Percentiles rank a stretch among this genome's conserved stretches.
Evolutionary conservation across 2,113 vertebrate genomes (phyloP).

Genomic region (Psilopogon haemacephalus): DNA sequence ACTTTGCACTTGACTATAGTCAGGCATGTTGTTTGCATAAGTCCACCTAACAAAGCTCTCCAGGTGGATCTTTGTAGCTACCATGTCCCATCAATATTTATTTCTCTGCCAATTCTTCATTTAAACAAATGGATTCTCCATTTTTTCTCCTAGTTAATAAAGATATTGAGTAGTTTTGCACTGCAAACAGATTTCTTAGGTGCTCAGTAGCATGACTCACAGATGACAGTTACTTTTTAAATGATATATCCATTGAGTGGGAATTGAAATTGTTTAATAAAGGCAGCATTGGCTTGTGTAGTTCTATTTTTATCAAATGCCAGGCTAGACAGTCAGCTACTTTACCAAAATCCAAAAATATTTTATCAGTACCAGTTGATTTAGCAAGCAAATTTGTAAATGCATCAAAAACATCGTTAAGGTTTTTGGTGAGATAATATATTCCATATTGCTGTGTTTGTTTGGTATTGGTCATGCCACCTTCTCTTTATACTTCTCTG

Average conservation of each 20-base stretch:
- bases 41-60: neutral
- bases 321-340: neutral
- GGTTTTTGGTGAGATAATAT: neutral
- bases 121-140: neutral
- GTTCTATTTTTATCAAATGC: neutral
- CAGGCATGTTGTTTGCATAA: neutral
- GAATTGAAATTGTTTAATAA: conserved; percentile 12
- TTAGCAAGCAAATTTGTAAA: neutral
- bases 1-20: neutral
- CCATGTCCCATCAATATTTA: neutral
- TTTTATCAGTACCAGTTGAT: neutral
- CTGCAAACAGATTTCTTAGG: neutral
- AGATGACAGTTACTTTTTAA: neutral
- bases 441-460: neutral
- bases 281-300: neutral
- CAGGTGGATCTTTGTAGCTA: neutral
- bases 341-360: neutral
- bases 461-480: neutral
- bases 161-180: neutral
- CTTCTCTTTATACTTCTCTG: neutral
- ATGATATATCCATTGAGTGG: neutral
- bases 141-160: conserved; percentile 15
- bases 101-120: neutral
- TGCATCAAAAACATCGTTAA: neutral
- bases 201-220: neutral